A percentile compares a stretch with the other conserved stretches of the same genome.
Evolutionary conservation across 2,888 invertebrate species (phyloP).

Genomic region (Bhutanitis thaidina): DNA sequence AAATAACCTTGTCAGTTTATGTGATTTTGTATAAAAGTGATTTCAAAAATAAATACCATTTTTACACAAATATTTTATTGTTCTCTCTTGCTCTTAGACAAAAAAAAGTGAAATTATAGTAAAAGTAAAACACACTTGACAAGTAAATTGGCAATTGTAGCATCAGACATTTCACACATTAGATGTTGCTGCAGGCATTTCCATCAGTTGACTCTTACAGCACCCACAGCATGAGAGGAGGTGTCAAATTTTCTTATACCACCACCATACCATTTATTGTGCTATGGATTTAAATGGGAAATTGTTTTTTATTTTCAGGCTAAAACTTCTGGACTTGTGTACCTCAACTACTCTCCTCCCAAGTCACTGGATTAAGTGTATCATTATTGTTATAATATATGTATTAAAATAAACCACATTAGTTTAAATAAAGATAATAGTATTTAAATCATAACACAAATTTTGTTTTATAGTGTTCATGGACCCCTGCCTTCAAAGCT

Average conservation of each 20-base stretch:
- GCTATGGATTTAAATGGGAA: no score
- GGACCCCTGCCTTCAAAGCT: no score
- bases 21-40: no score
- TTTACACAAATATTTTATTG: no score
- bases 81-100: no score
- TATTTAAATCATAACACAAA: slow-evolving; percentile 21
- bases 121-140: no score
- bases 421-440: slow-evolving; percentile 31
- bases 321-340: slow-evolving; percentile 80
- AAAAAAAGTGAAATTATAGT: no score
- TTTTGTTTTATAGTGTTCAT: no score
- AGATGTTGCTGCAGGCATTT: background rate
- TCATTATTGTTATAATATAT: slow-evolving; percentile 13
- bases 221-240: background rate
- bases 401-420: slow-evolving; percentile 29
- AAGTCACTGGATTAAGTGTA: slow-evolving; percentile 72
- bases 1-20: no score
- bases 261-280: background rate
- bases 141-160: background rate
- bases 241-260: background rate
- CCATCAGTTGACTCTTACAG: background rate
- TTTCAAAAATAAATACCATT: no score
- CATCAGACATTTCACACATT: no score
- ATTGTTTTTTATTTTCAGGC: slow-evolving; percentile 66
- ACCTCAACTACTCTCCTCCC: slow-evolving; percentile 83